Evolutionary conservation across 92 coral and sea anemone genomes (phyloP), one percentile per base, ranked within the genome.

Genomic region (Zoanthus solanderi): DNA sequence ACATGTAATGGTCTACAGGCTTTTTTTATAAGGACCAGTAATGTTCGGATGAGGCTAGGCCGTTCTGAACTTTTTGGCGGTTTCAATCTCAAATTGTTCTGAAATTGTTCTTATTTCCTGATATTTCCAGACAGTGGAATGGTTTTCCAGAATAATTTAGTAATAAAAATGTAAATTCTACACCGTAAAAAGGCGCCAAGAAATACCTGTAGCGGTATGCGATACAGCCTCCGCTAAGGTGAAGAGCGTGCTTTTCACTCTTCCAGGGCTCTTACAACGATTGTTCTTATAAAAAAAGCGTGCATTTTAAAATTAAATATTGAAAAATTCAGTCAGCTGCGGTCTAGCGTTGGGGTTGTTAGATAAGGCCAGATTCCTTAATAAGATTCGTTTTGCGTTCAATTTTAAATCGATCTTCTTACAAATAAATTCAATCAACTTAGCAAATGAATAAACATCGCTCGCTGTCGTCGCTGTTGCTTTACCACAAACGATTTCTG

Each of bases 371-470:
- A 32, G 46, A 32, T 30, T 71, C 47, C 16, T 71, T 12, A 13
- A 30, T 29, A 32, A 30, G 12, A 67, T 2, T 13, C 13, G 75
- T 15, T 32, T 29, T 12, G 75, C 45, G 48, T 37, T 37, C 0
- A 71, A 71, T 29, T 31, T 71, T 9, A 71, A 13, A 37, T 71
- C n/a, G 13, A 30, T 37, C 47, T 71, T 71, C 75, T 29, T 3
- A 32, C 75, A 71, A 7, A 71, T 13, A 23, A 46, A 84, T 7
- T 84, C 79, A 4, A 84, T 84, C 16, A 84, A n/a, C 46, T 71
- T 84, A 28, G 88, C 88, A 32, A 84, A 84, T 28, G 69, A 84
- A 72, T 14, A 84, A 42, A 72, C 54, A 31, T 84, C 88, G 44
- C 88, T 84, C 16, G 79, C 61, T 15, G 73, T 65, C 18, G 42